Evolutionary conservation across 30 jellyfish, hydroid and myxozoan genomes (phyloP).

Genomic region (Aurelia coerulea): DNA sequence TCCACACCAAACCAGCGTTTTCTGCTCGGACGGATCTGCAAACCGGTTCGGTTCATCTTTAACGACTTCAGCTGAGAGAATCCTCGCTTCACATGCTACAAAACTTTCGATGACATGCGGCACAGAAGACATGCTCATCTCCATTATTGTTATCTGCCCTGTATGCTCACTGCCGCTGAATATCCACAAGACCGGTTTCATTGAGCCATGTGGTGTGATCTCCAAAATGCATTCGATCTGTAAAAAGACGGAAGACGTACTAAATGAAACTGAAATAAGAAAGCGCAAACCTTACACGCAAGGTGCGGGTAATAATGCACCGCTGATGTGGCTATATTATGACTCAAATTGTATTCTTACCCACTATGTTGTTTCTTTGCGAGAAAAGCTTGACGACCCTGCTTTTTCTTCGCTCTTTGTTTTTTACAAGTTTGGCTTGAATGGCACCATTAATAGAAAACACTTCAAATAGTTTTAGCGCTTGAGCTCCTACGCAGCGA

Average conservation of each 20-base stretch:
- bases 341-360: no score
- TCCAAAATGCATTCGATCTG: slow-evolving; percentile 89
- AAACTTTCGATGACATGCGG: slow-evolving; percentile 89
- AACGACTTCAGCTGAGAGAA: slow-evolving; percentile 90
- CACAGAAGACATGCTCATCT: slow-evolving; percentile 82
- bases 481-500: no score
- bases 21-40: slow-evolving; percentile 41
- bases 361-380: no score
- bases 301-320: no score
- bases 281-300: no score
- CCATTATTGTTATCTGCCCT: slow-evolving; percentile 88
- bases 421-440: no score
- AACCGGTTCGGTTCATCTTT: slow-evolving; percentile 41
- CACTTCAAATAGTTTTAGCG: no score
- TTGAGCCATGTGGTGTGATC: slow-evolving; percentile 58
- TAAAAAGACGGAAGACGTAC: background rate
- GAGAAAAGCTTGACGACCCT: no score
- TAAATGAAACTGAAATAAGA: no score
- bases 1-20: slow-evolving; percentile 84
- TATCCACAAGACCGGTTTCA: slow-evolving; percentile 86
- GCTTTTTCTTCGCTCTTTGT: no score
- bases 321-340: no score
- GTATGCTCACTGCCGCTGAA: slow-evolving; percentile 94
- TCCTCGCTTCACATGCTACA: slow-evolving; percentile 84
- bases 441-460: no score